Conservation (phyloP, 2,113 vertebrate genomes). For the Mus pahari region DNA sequence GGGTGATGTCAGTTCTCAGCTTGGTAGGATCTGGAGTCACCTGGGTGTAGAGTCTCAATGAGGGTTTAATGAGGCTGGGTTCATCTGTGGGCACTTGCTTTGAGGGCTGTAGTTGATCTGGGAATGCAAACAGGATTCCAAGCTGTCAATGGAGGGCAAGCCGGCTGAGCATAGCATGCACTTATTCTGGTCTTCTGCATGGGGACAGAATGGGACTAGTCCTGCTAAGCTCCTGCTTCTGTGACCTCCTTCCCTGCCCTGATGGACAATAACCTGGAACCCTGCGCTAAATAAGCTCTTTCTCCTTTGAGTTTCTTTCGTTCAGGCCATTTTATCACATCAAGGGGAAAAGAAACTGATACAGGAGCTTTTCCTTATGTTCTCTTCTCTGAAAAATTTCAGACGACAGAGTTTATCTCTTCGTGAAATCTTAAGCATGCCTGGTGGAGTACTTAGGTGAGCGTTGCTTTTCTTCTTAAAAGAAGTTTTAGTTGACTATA, state of each 20-base stretch:
- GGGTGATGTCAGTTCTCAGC: not conserved
- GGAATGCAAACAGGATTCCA: not conserved
- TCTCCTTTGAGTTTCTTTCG: not conserved
- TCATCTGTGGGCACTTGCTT: not conserved
- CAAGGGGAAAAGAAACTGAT: not conserved
- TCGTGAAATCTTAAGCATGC: not conserved
- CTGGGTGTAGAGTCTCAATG: not conserved
- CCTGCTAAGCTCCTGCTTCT: not conserved
- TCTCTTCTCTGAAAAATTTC: constrained; percentile 16
- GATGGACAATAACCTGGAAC: not conserved
- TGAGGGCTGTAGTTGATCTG: not conserved
- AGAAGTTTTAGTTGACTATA: not conserved
- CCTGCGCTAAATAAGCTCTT: not conserved
- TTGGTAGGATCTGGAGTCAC: not conserved
- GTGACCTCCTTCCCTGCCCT: not conserved
- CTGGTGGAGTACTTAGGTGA: not conserved
- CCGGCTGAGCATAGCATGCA: not conserved
- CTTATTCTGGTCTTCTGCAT: not conserved
- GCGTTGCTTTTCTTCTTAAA: not conserved
- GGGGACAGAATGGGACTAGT: not conserved
- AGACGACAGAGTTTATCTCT: not conserved
- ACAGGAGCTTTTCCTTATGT: constrained; percentile 17
- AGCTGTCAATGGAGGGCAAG: not conserved
- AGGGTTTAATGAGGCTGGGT: too few species aligned
- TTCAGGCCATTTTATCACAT: not conserved